Conservation (phyloP, 1,140 invertebrate genomes). For the Battus philenor region DNA sequence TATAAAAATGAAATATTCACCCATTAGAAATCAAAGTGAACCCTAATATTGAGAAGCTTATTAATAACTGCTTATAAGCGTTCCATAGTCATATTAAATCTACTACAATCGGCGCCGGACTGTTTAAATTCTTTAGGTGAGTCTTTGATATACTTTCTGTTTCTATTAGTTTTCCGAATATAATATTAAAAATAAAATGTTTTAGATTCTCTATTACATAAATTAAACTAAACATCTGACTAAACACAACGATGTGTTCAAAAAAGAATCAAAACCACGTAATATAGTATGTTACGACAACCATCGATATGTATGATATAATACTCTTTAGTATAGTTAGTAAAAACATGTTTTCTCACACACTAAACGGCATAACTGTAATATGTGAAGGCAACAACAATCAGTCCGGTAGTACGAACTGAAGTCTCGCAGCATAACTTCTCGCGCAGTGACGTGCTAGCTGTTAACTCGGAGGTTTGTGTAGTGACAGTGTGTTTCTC, state of each 20-base stretch:
- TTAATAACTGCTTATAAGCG: constrained; percentile 14
- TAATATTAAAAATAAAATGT: not conserved
- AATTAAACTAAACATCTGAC: no score
- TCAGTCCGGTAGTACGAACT: constrained; percentile 19
- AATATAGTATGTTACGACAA: not conserved
- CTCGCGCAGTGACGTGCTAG: constrained; percentile 23
- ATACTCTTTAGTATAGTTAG: no score
- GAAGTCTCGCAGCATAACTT: constrained; percentile 24
- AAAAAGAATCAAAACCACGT: not conserved
- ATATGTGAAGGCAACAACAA: constrained; percentile 16
- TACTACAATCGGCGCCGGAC: not conserved
- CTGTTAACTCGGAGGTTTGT: constrained; percentile 46
- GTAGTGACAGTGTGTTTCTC: constrained; percentile 40
- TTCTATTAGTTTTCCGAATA: not conserved
- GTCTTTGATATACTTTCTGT: not conserved
- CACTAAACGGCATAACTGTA: constrained; percentile 8
- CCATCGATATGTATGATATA: no score
- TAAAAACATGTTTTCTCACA: constrained; percentile 18
- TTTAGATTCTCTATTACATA: not conserved
- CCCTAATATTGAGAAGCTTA: constrained; percentile 1
- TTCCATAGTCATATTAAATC: constrained; percentile 1
- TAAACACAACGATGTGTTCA: no score
- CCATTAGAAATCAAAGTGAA: not conserved
- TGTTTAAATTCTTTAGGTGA: not conserved
- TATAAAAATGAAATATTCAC: not conserved